A percentile compares a stretch with the other conserved stretches of the same genome.
Evolutionary conservation across 2,113 vertebrate genomes (phyloP).

Genomic region (Ictalurus furcatus): DNA sequence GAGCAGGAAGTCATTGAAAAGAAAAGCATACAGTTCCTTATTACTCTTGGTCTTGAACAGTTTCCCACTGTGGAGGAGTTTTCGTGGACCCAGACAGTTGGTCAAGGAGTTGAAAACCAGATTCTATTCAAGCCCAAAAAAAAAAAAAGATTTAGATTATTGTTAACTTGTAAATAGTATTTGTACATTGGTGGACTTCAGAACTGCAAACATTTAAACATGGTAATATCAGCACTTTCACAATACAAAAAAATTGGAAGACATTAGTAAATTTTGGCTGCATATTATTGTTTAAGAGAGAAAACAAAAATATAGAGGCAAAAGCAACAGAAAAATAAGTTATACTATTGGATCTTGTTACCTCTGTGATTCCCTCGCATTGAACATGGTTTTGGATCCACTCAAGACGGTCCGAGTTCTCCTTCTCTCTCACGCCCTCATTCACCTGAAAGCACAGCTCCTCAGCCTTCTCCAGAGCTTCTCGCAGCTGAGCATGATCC

Average conservation of each 20-base stretch:
- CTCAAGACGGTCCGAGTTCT: constrained; percentile 91
- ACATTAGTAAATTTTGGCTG: neutral
- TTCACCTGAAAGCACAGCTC: constrained; percentile 92
- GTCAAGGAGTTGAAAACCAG: constrained; percentile 93
- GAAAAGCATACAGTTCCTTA: constrained; percentile 91
- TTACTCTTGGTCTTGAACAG: constrained; percentile 92
- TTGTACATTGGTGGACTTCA: neutral
- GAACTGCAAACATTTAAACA: neutral
- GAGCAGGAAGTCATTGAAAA: constrained; percentile 95
- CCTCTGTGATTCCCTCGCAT: constrained; percentile 88
- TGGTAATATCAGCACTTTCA: neutral
- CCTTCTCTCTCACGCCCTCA: constrained; percentile 91
- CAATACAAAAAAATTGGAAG: neutral
- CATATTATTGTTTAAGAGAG: neutral
- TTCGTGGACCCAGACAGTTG: constrained; percentile 94
- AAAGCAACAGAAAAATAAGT: neutral
- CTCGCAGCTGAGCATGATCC: constrained; percentile 77
- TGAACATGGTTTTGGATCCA: constrained; percentile 93
- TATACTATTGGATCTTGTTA: neutral
- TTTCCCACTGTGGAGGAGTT: constrained; percentile 91
- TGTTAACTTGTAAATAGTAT: neutral
- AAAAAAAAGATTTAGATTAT: neutral
- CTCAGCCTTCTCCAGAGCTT: constrained; percentile 87
- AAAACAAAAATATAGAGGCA: neutral
- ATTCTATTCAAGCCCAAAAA: constrained; percentile 72